These are phyloP conservation scores for Chouioia cunea DNA, from an alignment of 2,888 invertebrate genomes.

Conservation along the genomic window DNA sequence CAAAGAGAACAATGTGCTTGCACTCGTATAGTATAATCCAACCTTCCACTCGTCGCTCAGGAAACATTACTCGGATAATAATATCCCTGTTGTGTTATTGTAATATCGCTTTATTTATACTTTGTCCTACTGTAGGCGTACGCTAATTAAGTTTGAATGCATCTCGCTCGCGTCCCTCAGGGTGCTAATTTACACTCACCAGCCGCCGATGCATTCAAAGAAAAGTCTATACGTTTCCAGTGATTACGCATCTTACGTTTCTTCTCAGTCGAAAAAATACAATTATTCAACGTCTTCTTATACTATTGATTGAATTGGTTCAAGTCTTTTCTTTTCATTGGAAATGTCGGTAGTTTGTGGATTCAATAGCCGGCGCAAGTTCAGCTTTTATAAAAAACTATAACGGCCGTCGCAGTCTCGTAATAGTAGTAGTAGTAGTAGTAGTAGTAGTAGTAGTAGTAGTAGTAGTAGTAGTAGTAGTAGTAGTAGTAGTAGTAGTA, in stretches of 20 bases:
- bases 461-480: conserved; percentile 14
- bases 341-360: conserved; percentile 20
- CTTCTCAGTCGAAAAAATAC: conserved; percentile 21
- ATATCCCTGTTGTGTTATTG: conserved; percentile 1
- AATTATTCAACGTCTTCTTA: conserved; percentile 11
- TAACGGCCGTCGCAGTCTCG: too few relatives aligned
- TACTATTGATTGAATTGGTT: conserved; percentile 23
- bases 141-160: conserved; percentile 29
- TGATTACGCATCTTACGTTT: conserved; percentile 4
- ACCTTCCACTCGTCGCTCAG: conserved; percentile 20
- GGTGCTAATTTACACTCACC: conserved; percentile 24
- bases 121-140: conserved; percentile 22
- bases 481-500: neutral
- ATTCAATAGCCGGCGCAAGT: conserved; percentile 19
- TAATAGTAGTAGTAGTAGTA: neutral
- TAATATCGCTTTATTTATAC: conserved; percentile 30
- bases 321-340: conserved; percentile 36
- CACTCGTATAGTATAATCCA: neutral
- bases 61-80: conserved; percentile 37
- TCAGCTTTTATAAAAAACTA: conserved; percentile 36
- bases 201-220: neutral
- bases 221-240: conserved; percentile 20
- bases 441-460: conserved; percentile 13
- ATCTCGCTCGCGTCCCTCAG: conserved; percentile 17
- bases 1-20: conserved; percentile 10